These are phyloP conservation scores for Lemur catta DNA, from an alignment of 2,797 vertebrate genomes.

Conservation along the genomic window DNA sequence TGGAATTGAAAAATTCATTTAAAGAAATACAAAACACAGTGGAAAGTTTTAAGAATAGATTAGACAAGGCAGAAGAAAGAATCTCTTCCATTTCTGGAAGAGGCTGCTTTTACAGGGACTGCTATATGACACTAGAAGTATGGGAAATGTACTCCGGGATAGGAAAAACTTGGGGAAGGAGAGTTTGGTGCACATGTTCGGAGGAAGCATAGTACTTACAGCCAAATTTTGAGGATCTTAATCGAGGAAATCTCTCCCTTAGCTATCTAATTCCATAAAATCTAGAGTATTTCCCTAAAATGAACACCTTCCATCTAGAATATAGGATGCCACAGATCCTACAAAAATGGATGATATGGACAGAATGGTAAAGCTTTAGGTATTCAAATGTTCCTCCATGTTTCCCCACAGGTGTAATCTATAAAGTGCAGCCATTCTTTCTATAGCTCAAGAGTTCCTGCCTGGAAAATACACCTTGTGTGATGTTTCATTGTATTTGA, in stretches of 20 bases:
- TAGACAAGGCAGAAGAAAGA: too few species aligned
- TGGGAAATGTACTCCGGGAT: neutral
- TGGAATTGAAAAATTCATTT: too few species aligned
- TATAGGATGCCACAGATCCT: neutral
- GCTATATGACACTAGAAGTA: neutral
- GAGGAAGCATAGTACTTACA: neutral
- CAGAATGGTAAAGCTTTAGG: neutral
- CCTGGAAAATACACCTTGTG: neutral
- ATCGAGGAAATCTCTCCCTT: neutral
- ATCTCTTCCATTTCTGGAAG: neutral
- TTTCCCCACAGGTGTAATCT: neutral
- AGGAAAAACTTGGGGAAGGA: neutral
- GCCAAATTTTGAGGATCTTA: neutral
- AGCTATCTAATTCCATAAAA: slow-evolving; percentile 13
- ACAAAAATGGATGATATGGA: neutral
- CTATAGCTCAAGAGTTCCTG: neutral
- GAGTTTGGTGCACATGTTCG: neutral
- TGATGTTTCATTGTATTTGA: neutral
- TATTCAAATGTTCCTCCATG: neutral
- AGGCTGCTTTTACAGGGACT: neutral
- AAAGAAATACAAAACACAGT: too few species aligned
- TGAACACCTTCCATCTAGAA: neutral
- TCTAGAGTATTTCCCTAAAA: neutral
- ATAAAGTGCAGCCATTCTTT: neutral
- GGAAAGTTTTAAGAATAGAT: neutral